Conservation (phyloP, 2,888 invertebrate species). For the Lobophora halterata region DNA sequence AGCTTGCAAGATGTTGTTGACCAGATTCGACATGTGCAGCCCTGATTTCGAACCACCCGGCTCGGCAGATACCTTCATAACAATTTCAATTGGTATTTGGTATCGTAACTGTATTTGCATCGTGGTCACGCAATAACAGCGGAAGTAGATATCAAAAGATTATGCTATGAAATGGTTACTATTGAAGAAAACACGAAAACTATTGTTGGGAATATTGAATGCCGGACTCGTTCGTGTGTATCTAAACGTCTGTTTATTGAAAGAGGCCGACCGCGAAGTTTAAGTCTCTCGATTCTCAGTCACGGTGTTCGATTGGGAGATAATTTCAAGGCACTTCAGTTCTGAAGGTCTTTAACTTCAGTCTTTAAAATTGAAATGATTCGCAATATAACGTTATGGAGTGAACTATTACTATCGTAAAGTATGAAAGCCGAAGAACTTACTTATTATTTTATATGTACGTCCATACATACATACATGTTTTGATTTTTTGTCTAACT, state of each 20-base stretch:
- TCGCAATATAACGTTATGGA: too few relatives aligned
- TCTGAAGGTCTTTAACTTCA: too few relatives aligned
- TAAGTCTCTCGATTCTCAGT: constrained; percentile 36
- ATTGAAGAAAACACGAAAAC: constrained; percentile 38
- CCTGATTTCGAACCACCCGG: constrained; percentile 55
- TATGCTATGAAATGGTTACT: constrained; percentile 19
- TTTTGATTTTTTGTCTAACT: neutral
- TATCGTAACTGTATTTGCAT: constrained; percentile 17
- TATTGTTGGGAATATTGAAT: constrained; percentile 44
- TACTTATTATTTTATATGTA: too few relatives aligned
- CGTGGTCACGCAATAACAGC: constrained; percentile 23
- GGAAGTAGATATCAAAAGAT: constrained; percentile 34
- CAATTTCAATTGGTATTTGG: constrained; percentile 16
- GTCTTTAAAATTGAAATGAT: too few relatives aligned
- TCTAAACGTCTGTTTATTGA: constrained; percentile 55
- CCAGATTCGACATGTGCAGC: constrained; percentile 53
- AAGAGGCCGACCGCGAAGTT: constrained; percentile 52
- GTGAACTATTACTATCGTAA: too few relatives aligned
- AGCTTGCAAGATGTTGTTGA: constrained; percentile 43
- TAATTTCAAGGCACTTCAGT: constrained; percentile 34
- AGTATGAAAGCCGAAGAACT: neutral
- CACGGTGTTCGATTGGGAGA: constrained; percentile 43
- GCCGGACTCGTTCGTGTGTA: constrained; percentile 55
- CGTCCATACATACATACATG: too few relatives aligned
- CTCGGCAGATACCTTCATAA: constrained; percentile 53